Base-by-base conservation (phyloP, 2,888 invertebrate genomes). In the Gymnoscelis rufifasciata region DNA sequence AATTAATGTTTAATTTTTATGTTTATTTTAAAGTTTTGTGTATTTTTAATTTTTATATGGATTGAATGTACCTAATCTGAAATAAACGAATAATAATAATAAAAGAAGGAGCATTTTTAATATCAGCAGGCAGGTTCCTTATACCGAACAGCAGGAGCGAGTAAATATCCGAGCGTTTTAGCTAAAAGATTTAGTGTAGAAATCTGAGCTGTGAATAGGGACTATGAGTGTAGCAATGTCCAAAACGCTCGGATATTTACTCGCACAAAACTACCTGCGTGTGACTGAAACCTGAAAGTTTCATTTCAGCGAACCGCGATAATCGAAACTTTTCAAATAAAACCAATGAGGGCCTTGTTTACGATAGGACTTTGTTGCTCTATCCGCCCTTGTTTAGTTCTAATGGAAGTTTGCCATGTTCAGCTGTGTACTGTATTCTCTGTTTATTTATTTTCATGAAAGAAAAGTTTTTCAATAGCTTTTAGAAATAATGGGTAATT, bases 301-400 rank as follows among this genome's bases (percentile, higher is more conserved):
- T 57, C 52, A 38, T 54, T 57, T 66, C 62, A 74, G 68, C 74
- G 71, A 76, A 74, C 75, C 70, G 66, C 66, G 64, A 69, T 71
- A 68, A 69, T 74, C 64, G 62, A 67, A 83, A 83, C 75, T 83
- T 83, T 82, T 71, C 78, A 75, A 81, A 83, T 83, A 83, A 83
- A 82, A 76, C 71, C 74, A 71, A 78, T 75, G 76, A 72, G 71
- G 60, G 68, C 66, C 70, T 76, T 79, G 78, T 83, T 81, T 79
- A 74, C 76, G 74, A 65, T 42, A 50, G 47, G 51, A 71, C 70
- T 77, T 74, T 73, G 75, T 73, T 69, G 67, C 67, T 65, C 62
- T 62, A 66, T 66, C 66, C 66, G 68, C 63, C 70, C 66, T 70
- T 74, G 68, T 70, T 78, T 74, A 66, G 71, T 72, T 67, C 65